Evolutionary conservation across 2,888 invertebrate genomes (phyloP).

Genomic region (Bombylius discolor): DNA sequence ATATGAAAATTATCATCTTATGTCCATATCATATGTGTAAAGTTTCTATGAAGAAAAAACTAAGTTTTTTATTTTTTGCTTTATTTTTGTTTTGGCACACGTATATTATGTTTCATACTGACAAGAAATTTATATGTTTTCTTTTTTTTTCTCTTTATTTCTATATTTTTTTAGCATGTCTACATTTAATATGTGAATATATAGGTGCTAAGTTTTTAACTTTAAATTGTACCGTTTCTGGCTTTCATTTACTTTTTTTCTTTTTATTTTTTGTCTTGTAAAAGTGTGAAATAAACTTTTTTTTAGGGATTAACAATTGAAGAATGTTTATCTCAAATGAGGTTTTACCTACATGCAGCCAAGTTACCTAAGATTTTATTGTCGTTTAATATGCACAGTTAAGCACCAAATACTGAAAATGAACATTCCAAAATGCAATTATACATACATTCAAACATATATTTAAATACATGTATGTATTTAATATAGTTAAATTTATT

Average conservation of each 20-base stretch:
- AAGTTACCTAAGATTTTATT: not conserved
- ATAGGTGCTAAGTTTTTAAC: too few species aligned
- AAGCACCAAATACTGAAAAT: not conserved
- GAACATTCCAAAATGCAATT: too few species aligned
- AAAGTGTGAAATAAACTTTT: not conserved
- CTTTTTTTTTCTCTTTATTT: too few species aligned
- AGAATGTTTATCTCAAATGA: constrained; percentile 7
- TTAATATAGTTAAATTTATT: not conserved
- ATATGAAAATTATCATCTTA: not conserved
- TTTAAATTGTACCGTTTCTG: too few species aligned
- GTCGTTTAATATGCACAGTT: not conserved
- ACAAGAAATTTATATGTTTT: not conserved
- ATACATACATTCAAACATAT: too few species aligned
- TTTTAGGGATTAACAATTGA: constrained; percentile 11
- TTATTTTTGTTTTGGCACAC: not conserved
- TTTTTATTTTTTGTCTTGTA: not conserved
- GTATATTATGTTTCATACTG: not conserved
- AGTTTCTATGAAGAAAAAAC: not conserved
- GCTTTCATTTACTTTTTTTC: too few species aligned
- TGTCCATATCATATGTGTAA: not conserved
- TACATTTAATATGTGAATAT: too few species aligned
- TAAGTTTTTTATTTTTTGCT: not conserved
- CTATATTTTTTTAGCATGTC: too few species aligned
- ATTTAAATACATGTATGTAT: not conserved
- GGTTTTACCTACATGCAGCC: not conserved